Evolutionary conservation across 1,140 invertebrate species (phyloP).

Genomic region (Scaptomyza graminum): DNA sequence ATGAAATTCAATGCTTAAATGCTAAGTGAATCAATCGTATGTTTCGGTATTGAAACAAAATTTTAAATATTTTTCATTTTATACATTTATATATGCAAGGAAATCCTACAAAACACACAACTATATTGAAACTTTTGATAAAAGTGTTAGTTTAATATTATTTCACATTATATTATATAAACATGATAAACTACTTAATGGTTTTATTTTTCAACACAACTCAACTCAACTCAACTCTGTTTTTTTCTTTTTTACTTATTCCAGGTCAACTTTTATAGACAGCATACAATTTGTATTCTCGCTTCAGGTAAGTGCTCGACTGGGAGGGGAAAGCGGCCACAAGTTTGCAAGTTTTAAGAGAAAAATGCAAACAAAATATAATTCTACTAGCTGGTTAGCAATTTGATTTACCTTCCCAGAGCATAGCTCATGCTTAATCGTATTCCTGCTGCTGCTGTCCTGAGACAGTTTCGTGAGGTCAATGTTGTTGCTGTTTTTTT

Average conservation of each 20-base stretch:
- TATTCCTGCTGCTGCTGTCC: slow-evolving; percentile 13
- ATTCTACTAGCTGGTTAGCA: slow-evolving; percentile 21
- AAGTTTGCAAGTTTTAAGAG: slow-evolving; percentile 37
- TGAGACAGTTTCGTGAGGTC: slow-evolving; percentile 27
- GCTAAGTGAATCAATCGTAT: neutral
- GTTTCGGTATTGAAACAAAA: neutral
- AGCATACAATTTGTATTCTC: slow-evolving; percentile 45
- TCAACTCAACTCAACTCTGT: neutral
- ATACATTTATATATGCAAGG: too few species aligned
- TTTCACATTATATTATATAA: neutral
- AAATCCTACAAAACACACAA: too few species aligned
- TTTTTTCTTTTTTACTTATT: neutral
- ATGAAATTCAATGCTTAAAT: slow-evolving; percentile 4
- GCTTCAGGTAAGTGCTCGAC: slow-evolving; percentile 36
- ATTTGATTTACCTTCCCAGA: slow-evolving; percentile 38
- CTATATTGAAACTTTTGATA: too few species aligned
- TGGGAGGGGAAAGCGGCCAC: neutral
- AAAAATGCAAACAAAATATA: slow-evolving; percentile 23
- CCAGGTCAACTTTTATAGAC: slow-evolving; percentile 22
- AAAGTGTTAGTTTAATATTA: too few species aligned
- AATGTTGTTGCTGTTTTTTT: slow-evolving; percentile 46
- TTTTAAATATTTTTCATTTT: too few species aligned
- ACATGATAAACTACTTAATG: neutral
- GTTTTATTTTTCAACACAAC: neutral
- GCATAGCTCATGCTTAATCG: slow-evolving; percentile 34